phyloP scores from a whole-genome alignment of 2,113 vertebrate species.

The Pomatorhinus ruficollis region DNA sequence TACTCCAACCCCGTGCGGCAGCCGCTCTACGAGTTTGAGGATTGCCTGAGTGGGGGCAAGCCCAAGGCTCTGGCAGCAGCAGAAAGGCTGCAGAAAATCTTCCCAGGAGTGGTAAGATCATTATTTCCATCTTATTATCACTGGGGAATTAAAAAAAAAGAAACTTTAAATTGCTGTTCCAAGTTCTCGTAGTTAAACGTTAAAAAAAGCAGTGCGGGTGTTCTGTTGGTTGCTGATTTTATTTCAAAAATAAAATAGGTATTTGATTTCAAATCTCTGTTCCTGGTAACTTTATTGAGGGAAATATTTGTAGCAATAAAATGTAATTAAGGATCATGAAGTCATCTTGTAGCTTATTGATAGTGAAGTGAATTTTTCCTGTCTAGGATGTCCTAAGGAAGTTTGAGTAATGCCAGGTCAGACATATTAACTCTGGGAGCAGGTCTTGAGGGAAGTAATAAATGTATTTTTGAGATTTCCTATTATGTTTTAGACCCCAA shows the following conservation, averaged over 20 bases:
- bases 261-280: not conserved
- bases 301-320: not conserved
- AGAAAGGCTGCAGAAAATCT: slow-evolving; percentile 91
- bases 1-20: slow-evolving; percentile 97
- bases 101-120: slow-evolving; percentile 91
- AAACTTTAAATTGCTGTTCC: not conserved
- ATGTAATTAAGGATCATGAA: not conserved
- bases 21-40: slow-evolving; percentile 95
- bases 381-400: not conserved
- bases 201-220: fast-evolving
- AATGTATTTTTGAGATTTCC: not conserved
- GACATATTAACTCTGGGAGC: not conserved
- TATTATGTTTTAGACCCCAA: not conserved
- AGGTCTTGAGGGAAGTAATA: not conserved
- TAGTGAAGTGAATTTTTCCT: not conserved
- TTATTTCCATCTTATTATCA: not conserved
- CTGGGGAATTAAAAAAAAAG: not conserved
- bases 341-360: not conserved
- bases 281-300: not conserved
- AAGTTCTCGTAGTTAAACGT: not conserved
- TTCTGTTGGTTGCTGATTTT: not conserved
- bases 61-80: slow-evolving; percentile 90
- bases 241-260: not conserved
- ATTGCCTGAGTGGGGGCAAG: slow-evolving; percentile 91
- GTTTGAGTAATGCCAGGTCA: not conserved